Evolutionary conservation across 1,140 invertebrate genomes (phyloP), one percentile per base, ranked within the genome.

Genomic region (Camponotus pennsylvanicus): DNA sequence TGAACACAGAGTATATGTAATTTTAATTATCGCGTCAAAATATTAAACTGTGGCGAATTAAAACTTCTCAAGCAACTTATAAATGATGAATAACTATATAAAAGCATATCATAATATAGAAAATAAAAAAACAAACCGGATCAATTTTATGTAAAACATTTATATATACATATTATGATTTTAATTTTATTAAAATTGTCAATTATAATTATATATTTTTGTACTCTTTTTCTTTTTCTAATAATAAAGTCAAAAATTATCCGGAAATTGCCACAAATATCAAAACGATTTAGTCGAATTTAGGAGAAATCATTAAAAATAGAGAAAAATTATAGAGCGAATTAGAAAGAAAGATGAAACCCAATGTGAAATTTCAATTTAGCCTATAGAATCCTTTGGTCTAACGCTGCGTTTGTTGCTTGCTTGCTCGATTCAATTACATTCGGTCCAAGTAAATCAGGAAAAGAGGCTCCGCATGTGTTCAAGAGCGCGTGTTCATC

Each of bases 401-500:
- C 45, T 32, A 27, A 61, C 34, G 42, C 11, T 45, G 57, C 61
- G 52, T 82, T 49, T 4, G 79, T 45, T 18, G 77, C 52, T 40
- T 61, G 67, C 7, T 42, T n/a, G 52, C 52, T 73, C 55, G 55
- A 13, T 37, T 73, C 52, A 71, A 82, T 82, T 82, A 61, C 67
- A 45, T 6, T 82, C 40, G 64, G 27, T 45, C 7, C 52, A 55
- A 8, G 27, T 71, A 59, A 73, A 73, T 40, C 40, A 27, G 55
- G 52, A 61, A 73, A 82, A 61, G 79, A 49, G 52, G 37, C 45
- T 37, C 27, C 67, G 40, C 78, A 5, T 59, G 27, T 59, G 78
- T 73, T 61, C 18, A 61, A 82, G 40, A 73, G 55, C 78, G 67
- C 67, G 66, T 59, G 66, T 40, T 82, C 69, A 18, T 61, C 67